Base-by-base conservation (phyloP, 2,888 invertebrate species). In the Orthosia incerta region DNA sequence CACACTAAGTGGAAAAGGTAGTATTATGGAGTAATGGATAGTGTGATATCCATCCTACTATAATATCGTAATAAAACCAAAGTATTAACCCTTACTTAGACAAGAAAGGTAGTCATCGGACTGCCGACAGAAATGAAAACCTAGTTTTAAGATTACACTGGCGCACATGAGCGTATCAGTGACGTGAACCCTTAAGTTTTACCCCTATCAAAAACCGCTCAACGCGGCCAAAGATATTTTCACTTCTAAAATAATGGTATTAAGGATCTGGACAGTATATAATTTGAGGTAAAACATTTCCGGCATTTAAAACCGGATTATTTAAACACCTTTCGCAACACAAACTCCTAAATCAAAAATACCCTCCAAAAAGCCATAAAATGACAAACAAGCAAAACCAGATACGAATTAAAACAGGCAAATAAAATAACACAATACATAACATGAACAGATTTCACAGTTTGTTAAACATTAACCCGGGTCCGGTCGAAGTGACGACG, bases 361-460 rank as follows among this genome's bases (percentile, higher is more conserved):
- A 64, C 73, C 51, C 51, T 45, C 16, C 1, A 56, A 79, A 71
- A 60, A 46, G 15, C 31, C 55, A 60, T 39, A 61, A 80, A 69
- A 60, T 63, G 16, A 60, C 53, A 71, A 62, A 65, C 71, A 57
- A 65, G 12, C 80, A 55, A 26, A 80, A 79, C 63, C 76, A 56
- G 82, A 79, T 51, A 56, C 62, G 50, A 62, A 51, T 63, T 79
- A 63, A 65, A 82, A 60, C 66, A 74, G 12, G 39, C 53, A 57
- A 63, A 74, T 60, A 78, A 76, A 79, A 67, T 73, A 71, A 61
- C 57, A 76, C 23, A 46, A 74, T 55, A 56, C 55, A 31, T 53
- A 64, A 69, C 74, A 75, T 55, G 76, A 79, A 65, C 74, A 75
- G 72, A 84, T 83, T 83, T 78, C 65, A 72, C 82, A 62, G 79